These are phyloP conservation scores for Ophiodon elongatus DNA, from an alignment of 2,113 vertebrate genomes.

Conservation along the genomic window DNA sequence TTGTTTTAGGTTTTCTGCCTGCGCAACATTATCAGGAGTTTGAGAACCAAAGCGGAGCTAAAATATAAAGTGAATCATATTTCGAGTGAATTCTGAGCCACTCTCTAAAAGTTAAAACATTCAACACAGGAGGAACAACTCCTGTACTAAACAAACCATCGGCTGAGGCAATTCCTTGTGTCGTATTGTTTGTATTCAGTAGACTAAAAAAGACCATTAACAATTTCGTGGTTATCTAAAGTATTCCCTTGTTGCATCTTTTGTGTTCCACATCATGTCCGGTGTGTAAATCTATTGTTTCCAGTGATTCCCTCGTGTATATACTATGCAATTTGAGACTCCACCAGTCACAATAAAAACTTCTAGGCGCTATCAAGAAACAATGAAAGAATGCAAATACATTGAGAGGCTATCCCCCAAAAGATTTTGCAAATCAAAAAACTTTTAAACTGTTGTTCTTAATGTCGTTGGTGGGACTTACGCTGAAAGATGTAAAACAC, in stretches of 20 bases:
- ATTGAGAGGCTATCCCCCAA: background rate
- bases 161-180: background rate
- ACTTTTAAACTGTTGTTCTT: too few species aligned
- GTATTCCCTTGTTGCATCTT: background rate
- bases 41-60: background rate
- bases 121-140: background rate
- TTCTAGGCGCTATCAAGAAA: background rate
- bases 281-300: conserved; percentile 3
- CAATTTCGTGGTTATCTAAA: conserved; percentile 1
- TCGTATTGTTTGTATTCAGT: background rate
- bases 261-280: background rate
- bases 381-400: background rate
- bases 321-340: too few species aligned
- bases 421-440: too few species aligned
- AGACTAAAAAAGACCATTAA: background rate
- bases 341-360: background rate
- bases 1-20: background rate
- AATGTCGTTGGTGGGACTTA: too few species aligned
- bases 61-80: background rate
- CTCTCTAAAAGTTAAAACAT: background rate
- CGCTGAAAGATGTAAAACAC: too few species aligned
- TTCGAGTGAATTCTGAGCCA: background rate
- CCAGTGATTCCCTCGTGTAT: background rate
- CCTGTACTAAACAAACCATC: background rate
- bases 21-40: background rate